Percentiles rank a stretch among this genome's conserved stretches.
Conservation (phyloP, 2,113 vertebrate species). For the Romanogobio albipinnatus region DNA sequence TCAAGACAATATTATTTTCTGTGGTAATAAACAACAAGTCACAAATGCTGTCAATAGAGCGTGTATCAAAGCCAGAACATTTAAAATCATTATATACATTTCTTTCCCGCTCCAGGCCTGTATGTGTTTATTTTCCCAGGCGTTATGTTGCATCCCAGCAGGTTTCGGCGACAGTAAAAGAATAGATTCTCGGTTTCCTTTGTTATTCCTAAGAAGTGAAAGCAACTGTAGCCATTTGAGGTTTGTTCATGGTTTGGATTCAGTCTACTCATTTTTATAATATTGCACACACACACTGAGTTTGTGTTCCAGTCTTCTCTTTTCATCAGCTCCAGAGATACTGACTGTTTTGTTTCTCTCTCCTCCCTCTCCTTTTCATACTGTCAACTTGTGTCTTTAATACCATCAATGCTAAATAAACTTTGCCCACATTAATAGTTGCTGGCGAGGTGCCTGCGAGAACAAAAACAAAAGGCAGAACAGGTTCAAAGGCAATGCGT, state of each 20-base stretch:
- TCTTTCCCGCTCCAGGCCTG: background rate
- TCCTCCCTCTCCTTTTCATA: conserved; percentile 59
- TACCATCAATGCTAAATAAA: conserved; percentile 75
- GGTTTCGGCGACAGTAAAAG: background rate
- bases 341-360: conserved; percentile 53
- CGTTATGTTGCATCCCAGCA: background rate
- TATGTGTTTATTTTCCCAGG: background rate
- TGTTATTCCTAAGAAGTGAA: conserved; percentile 40
- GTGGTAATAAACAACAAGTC: background rate
- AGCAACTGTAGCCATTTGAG: conserved; percentile 31
- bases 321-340: conserved; percentile 71
- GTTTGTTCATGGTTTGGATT: conserved; percentile 58
- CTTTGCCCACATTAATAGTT: conserved; percentile 78
- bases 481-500: conserved; percentile 79
- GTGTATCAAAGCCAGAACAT: background rate
- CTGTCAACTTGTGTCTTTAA: conserved; percentile 66
- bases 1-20: background rate
- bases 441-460: conserved; percentile 68
- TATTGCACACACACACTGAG: conserved; percentile 40
- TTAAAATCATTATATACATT: background rate
- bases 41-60: conserved; percentile 17
- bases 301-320: conserved; percentile 63
- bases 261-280: conserved; percentile 42
- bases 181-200: conserved; percentile 40
- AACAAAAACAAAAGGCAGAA: conserved; percentile 76